phyloP scores from a whole-genome alignment of 2,888 invertebrate species.

The Tinea pellionella region DNA sequence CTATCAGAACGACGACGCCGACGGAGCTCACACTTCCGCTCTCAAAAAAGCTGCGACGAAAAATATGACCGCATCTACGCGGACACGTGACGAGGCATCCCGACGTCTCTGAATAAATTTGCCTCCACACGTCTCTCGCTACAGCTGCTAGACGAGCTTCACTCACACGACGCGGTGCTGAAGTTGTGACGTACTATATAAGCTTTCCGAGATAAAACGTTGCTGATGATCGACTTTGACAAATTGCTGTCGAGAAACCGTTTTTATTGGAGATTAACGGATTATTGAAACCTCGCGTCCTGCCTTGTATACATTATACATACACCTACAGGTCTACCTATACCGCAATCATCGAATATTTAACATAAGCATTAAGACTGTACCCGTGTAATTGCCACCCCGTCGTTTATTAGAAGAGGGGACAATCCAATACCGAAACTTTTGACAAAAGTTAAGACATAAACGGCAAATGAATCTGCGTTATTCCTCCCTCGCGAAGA shows the following conservation, averaged over 20 bases:
- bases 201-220: neutral
- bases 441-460: constrained; percentile 57
- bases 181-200: constrained; percentile 2
- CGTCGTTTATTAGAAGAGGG: constrained; percentile 46
- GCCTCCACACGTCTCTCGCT: neutral
- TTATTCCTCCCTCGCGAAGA: constrained; percentile 34
- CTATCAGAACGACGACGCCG: constrained; percentile 48
- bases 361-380: neutral
- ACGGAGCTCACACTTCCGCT: constrained; percentile 34
- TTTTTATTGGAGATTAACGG: neutral
- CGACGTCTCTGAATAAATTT: constrained; percentile 13
- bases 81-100: constrained; percentile 15
- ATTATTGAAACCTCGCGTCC: neutral
- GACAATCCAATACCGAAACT: constrained; percentile 37
- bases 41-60: constrained; percentile 45
- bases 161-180: neutral
- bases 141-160: neutral
- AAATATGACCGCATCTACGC: constrained; percentile 46
- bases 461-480: constrained; percentile 55
- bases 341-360: neutral
- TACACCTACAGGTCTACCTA: neutral
- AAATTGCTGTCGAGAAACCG: neutral
- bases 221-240: constrained; percentile 3
- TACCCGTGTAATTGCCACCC: neutral
- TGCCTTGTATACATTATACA: neutral